Percentiles rank a stretch among this genome's conserved stretches.
These are phyloP conservation scores for Bradysia coprophila DNA, from an alignment of 1,140 invertebrate genomes.

Conservation along the genomic window DNA sequence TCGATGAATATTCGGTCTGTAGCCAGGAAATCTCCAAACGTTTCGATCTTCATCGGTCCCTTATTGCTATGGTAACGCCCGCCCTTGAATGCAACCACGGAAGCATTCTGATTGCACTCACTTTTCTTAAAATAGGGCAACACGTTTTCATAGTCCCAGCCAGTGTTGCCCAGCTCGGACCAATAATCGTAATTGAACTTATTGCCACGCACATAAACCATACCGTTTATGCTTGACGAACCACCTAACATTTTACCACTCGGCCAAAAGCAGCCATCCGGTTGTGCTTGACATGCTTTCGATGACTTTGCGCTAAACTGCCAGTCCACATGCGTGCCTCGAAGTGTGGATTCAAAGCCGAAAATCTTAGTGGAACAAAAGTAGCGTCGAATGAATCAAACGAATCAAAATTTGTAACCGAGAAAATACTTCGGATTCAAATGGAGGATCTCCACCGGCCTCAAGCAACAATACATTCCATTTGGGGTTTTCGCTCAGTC, in stretches of 20 bases:
- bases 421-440: slow-evolving; percentile 25
- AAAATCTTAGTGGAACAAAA: too few relatives aligned
- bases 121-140: slow-evolving; percentile 14
- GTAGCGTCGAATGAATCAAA: slow-evolving; percentile 57
- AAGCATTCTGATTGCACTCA: slow-evolving; percentile 27
- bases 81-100: slow-evolving; percentile 13
- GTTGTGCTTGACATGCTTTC: slow-evolving; percentile 29
- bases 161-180: slow-evolving; percentile 28
- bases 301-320: slow-evolving; percentile 37
- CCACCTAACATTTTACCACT: slow-evolving; percentile 58
- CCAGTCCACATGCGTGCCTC: slow-evolving; percentile 38
- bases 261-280: slow-evolving; percentile 33
- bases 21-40: slow-evolving; percentile 45
- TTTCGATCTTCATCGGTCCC: slow-evolving; percentile 55
- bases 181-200: slow-evolving; percentile 31
- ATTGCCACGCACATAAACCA: slow-evolving; percentile 28
- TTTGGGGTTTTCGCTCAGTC: slow-evolving; percentile 30
- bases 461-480: slow-evolving; percentile 37
- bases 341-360: slow-evolving; percentile 59
- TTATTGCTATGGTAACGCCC: slow-evolving; percentile 55
- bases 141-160: slow-evolving; percentile 16
- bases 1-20: not conserved
- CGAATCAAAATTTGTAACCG: slow-evolving; percentile 17
- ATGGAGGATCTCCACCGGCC: slow-evolving; percentile 31
- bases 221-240: slow-evolving; percentile 59